Percentiles rank a stretch among this genome's conserved stretches.
These are phyloP conservation scores for Hoplostethus atlanticus DNA, from an alignment of 2,797 vertebrate genomes.

Conservation along the genomic window DNA sequence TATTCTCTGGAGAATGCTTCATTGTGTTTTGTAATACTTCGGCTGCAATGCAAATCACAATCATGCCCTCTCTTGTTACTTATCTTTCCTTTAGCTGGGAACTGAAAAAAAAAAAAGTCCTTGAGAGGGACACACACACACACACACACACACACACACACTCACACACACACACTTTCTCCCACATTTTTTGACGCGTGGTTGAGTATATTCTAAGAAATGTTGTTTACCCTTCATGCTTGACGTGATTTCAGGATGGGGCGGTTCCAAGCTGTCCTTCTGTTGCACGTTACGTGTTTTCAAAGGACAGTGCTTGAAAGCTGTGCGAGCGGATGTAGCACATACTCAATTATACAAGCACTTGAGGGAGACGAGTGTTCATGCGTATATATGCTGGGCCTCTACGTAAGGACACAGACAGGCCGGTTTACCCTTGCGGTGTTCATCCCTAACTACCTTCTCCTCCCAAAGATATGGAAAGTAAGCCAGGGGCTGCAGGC, in stretches of 20 bases:
- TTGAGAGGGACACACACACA: conserved; percentile 41
- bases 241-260: conserved; percentile 68
- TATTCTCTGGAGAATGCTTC: conserved; percentile 51
- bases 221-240: conserved; percentile 77
- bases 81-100: conserved; percentile 66
- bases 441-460: neutral
- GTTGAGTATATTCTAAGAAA: conserved; percentile 49
- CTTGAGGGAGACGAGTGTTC: conserved; percentile 58
- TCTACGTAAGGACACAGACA: conserved; percentile 19
- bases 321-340: conserved; percentile 45
- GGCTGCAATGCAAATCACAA: conserved; percentile 64
- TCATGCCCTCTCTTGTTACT: conserved; percentile 61
- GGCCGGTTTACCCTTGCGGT: conserved; percentile 22
- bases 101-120: conserved; percentile 66
- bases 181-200: conserved; percentile 54
- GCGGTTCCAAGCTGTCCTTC: conserved; percentile 64
- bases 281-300: conserved; percentile 54
- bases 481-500: neutral
- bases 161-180: neutral
- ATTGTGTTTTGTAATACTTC: conserved; percentile 49
- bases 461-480: conserved; percentile 10
- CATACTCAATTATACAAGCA: conserved; percentile 70
- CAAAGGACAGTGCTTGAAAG: conserved; percentile 67
- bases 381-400: conserved; percentile 18
- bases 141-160: neutral